Conservation (phyloP, 2,888 invertebrate species). For the Idaea aversata region DNA sequence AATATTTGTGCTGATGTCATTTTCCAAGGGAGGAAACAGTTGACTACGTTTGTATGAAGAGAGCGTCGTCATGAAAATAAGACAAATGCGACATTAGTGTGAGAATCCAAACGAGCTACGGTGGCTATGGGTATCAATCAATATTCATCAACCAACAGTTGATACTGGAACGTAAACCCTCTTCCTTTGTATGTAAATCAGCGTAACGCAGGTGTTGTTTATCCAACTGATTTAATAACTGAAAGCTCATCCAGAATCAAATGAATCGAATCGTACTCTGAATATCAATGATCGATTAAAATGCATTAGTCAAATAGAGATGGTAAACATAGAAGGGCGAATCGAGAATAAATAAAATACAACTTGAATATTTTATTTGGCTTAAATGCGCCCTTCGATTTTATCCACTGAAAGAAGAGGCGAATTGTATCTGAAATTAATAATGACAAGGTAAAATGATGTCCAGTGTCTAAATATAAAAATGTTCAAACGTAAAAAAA, state of each 20-base stretch:
- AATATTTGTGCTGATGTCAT: no score
- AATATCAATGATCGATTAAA: conserved; percentile 67
- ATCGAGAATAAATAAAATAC: conserved; percentile 26
- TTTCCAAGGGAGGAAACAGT: no score
- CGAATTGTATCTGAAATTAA: neutral
- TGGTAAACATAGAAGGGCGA: conserved; percentile 55
- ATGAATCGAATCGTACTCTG: conserved; percentile 56
- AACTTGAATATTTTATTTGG: neutral
- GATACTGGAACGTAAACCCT: neutral
- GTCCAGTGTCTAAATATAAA: neutral
- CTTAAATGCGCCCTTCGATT: neutral
- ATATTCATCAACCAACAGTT: neutral
- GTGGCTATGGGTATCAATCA: neutral
- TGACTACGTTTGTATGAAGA: no score
- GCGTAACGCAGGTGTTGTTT: conserved; percentile 64
- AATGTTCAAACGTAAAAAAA: no score
- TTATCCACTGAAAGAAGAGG: neutral
- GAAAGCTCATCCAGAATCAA: conserved; percentile 59
- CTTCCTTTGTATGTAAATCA: conserved; percentile 39
- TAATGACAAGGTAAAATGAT: neutral
- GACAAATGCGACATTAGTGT: neutral
- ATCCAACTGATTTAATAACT: conserved; percentile 75
- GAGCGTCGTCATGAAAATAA: no score
- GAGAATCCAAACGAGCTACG: neutral
- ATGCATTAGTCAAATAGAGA: conserved; percentile 69